Evolutionary conservation across 2,888 invertebrate genomes (phyloP), one percentile per base, ranked within the genome.

Genomic region (Caradrina kadenii): DNA sequence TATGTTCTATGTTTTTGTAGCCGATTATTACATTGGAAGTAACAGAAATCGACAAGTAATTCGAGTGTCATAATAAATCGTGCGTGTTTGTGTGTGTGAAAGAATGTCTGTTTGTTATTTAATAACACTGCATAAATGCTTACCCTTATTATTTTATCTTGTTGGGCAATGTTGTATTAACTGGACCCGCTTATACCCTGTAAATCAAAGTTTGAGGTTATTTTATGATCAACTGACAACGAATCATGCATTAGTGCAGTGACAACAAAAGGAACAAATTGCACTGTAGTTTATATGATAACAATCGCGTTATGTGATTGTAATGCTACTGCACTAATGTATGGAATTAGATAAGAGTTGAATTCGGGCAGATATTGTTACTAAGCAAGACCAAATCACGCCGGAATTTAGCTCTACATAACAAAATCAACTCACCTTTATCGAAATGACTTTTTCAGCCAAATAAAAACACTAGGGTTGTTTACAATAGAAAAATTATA

Each of bases 401-500:
- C 55, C 64, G 63, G 48, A 74, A 70, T 69, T 15, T 61, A 66
- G 0, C 65, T 63, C 19, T 42, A 52, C 45, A 69, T 72, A 31
- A 48, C 19, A 62, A 65, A 73, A 17, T 31, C 2, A 76, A 87
- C 92, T 91, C 84, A 91, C 91, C 91, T 77, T 48, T 61, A 5
- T 4, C 3, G 50, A 50, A 17, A 63, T 69, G 67, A 73, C 76
- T 83, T 64, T 65, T 65, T 62, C 77, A 79, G 79, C 69, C 83
- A 76, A 76, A 73, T 75, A 81, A 90, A 90, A 93, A 93, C 89
- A 88, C 89, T 89, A 86, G 86, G 79, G 63, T 80, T 64, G 83
- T 87, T 88, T 94, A 93, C 89, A 95, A 94, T 95, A 95, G 93
- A 95, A 96, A 95, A 95, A 95, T 94, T 96, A 96, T 96, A 96